Conservation (phyloP, 2,113 vertebrate species). For the Leucoraja erinaceus region DNA sequence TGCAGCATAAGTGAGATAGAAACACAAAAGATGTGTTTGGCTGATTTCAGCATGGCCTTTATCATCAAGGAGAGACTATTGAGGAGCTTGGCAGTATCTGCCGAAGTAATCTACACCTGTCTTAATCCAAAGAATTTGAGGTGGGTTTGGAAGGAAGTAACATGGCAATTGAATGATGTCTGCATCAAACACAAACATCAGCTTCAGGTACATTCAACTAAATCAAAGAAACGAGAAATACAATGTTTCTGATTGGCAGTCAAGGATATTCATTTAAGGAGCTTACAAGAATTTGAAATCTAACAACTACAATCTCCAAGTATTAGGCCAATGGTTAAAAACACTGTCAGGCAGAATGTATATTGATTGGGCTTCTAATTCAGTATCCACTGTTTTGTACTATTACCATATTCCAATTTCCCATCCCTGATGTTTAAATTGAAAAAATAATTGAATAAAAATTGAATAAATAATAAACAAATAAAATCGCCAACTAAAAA, state of each 20-base stretch:
- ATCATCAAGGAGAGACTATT: not conserved
- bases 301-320: not conserved
- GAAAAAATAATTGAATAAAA: not conserved
- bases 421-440: not conserved
- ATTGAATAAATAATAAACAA: not conserved
- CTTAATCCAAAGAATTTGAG: not conserved
- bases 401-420: not conserved
- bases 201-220: not conserved
- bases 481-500: not conserved
- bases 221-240: not conserved
- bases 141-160: not conserved
- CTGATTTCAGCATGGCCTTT: constrained; percentile 8
- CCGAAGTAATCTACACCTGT: too few species aligned
- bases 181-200: not conserved
- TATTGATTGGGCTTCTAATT: not conserved
- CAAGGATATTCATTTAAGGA: not conserved
- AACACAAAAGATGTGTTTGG: not conserved
- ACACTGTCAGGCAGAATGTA: not conserved
- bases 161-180: not conserved
- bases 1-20: not conserved
- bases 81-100: not conserved
- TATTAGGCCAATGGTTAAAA: not conserved
- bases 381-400: not conserved
- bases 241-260: not conserved
- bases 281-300: not conserved